Evolutionary conservation across 2,113 vertebrate species (phyloP), one percentile per base, ranked within the genome.

Genomic region (Bubo blakistoni): DNA sequence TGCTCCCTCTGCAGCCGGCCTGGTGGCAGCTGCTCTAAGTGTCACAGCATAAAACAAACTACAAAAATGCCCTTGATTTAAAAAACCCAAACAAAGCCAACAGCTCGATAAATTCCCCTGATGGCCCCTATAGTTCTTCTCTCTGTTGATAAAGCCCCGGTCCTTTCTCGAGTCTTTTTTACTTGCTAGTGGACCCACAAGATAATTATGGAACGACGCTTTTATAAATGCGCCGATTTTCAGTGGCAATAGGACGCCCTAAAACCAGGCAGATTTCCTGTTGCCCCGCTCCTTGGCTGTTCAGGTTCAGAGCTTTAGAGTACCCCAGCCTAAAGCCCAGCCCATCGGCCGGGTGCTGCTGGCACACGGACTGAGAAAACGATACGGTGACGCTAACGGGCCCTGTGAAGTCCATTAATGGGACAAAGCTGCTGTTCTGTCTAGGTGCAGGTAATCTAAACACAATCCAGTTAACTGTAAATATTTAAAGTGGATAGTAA

Each of bases 401-500:
- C 38, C 10, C 26, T 12, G 1, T 0, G 9, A 9, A 26, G 42
- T 3, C 52, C 44, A 3, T 4, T 22, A 29, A 34, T 11, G 52
- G 40, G 63, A 34, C 49, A 7, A 52, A 24, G 61, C 46, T 27
- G 74, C 80, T 58, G 25, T 16, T 24, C 63, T 14, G 13, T 10
- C 25, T 5, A 32, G 69, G 61, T 38, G 47, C 59, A 59, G 66
- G 78, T 55, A 84, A 84, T 42, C 55, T 14, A 80, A 94, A 90
- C 57, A 79, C 55, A 32, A 34, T 63, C 65, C 77, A 79, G 44
- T 17, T n/a, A 16, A 34, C 49, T 71, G 66, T 74, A 92, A 90
- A 92, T 92, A 90, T 90, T 80, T 92, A 14, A 80, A 87, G 90
- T 71, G 81, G 66, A 59, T 61, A 47, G 78, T 16, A 51, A 57